Evolutionary conservation across 2,888 invertebrate genomes (phyloP), one percentile per base, ranked within the genome.

Genomic region (Petrolisthes manimaculis): DNA sequence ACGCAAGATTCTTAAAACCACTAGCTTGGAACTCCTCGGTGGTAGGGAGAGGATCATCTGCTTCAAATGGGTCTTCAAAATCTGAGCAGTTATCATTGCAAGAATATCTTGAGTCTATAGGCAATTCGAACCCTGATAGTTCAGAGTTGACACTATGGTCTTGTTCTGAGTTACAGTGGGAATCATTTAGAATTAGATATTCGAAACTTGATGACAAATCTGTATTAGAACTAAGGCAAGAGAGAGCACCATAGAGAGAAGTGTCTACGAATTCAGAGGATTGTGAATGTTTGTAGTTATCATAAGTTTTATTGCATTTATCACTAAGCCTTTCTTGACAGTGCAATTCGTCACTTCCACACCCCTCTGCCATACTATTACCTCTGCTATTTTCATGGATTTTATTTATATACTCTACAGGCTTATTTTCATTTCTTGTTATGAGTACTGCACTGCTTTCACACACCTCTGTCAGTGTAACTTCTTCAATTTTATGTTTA

Each of bases 211-310:
- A n/a, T 21, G 21, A 71, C 21, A n/a, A 71, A 18, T 71, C 71
- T 1, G 61, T 18, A 3, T 18, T 61, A 3, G 21, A 71, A 21
- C 21, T 71, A 71, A 71, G 71, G 71, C 71, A 71, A n/a, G 71
- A 71, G 71, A 71, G 21, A 71, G 71, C 71, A 71, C 71, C 71
- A 71, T 71, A 71, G 21, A 21, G 21, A n/a, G 71, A 71, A 71
- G 71, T 71, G 14, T 71, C 71, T n/a, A 21, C 21, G 71, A n/a
- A 18, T 8, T 71, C 12, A 18, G 61, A 61, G 61, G 61, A 61
- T 9, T 61, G 12, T 61, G 18, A 18, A 61, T 1, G 61, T 61
- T 9, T 61, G 61, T 12, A 18, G 1, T 61, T 9, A 61, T 61
- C 61, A 61, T 12, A 18, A 61, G 12, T 12, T 9, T 61, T 18